Percentiles rank a stretch among this genome's conserved stretches.
Evolutionary conservation across 2,113 vertebrate species (phyloP).

Genomic region (Puntigrus tetrazona): DNA sequence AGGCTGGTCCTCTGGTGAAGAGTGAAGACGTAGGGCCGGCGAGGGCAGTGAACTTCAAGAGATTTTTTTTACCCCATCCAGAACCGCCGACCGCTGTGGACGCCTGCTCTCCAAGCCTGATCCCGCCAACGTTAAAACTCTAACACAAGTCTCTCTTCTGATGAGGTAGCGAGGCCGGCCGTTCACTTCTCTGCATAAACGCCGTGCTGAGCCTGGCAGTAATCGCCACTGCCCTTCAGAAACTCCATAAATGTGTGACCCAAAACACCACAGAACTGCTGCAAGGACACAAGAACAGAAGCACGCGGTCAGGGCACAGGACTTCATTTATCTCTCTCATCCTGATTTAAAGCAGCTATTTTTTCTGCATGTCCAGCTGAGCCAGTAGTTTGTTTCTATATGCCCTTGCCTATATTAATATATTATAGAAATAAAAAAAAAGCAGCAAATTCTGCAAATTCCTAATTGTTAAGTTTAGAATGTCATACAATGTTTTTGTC

Average conservation of each 20-base stretch:
- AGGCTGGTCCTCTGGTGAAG: slow-evolving; percentile 93
- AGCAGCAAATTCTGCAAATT: no score
- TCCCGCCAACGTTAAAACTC: slow-evolving; percentile 78
- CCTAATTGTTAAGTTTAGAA: no score
- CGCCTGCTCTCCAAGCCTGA: slow-evolving; percentile 79
- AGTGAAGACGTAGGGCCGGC: slow-evolving; percentile 83
- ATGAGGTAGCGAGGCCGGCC: slow-evolving; percentile 88
- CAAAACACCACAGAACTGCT: slow-evolving; percentile 99
- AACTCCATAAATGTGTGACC: slow-evolving; percentile 99
- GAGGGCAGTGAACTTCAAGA: slow-evolving; percentile 91
- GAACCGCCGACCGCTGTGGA: slow-evolving; percentile 85
- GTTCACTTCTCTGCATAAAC: slow-evolving; percentile 99
- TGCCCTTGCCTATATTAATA: not conserved
- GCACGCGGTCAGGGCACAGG: not conserved
- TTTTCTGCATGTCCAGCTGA: not conserved
- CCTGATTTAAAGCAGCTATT: not conserved
- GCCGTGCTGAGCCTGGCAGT: slow-evolving; percentile 99
- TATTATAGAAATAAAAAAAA: not conserved
- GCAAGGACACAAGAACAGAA: slow-evolving; percentile 64
- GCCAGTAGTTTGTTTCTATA: not conserved
- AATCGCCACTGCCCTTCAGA: slow-evolving; percentile 99
- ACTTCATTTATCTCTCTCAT: not conserved
- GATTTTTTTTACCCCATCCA: slow-evolving; percentile 95
- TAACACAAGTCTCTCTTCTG: slow-evolving; percentile 78
- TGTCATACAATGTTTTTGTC: no score